Percentiles rank a stretch among this genome's conserved stretches.
Conservation (phyloP, 2,113 vertebrate genomes). For the Carassius carassius region DNA sequence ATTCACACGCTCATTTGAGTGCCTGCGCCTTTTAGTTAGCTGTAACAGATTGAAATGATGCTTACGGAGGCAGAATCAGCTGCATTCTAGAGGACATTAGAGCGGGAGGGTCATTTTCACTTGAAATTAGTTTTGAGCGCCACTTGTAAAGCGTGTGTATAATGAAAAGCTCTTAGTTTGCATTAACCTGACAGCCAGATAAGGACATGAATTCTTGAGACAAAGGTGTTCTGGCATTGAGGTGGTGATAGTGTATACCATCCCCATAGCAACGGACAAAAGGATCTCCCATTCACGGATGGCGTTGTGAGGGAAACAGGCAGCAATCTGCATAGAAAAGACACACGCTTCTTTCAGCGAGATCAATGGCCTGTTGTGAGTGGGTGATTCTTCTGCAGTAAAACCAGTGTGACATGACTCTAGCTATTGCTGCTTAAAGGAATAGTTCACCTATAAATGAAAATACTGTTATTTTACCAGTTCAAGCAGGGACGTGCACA, state of each 20-base stretch:
- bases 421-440: neutral
- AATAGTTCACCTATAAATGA: conserved; percentile 19
- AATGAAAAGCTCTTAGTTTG: conserved; percentile 23
- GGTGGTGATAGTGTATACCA: conserved; percentile 40
- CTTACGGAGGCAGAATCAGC: neutral
- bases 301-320: conserved; percentile 7
- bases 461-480: conserved; percentile 22
- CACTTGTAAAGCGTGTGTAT: conserved; percentile 19
- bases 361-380: conserved; percentile 27
- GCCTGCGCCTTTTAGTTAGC: conserved; percentile 9
- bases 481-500: too few relatives aligned
- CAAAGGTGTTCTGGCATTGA: conserved; percentile 13
- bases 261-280: conserved; percentile 41
- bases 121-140: conserved; percentile 19
- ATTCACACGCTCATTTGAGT: conserved; percentile 9
- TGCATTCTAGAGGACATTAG: conserved; percentile 28
- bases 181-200: conserved; percentile 29
- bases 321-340: conserved; percentile 65
- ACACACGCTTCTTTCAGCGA: conserved; percentile 51
- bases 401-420: neutral
- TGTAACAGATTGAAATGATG: conserved; percentile 17
- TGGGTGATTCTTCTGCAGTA: neutral
- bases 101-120: conserved; percentile 11
- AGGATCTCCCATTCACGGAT: conserved; percentile 43
- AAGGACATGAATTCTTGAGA: conserved; percentile 31